Base-by-base conservation (phyloP, 2,888 invertebrate species). In the Hetaerina titia region DNA sequence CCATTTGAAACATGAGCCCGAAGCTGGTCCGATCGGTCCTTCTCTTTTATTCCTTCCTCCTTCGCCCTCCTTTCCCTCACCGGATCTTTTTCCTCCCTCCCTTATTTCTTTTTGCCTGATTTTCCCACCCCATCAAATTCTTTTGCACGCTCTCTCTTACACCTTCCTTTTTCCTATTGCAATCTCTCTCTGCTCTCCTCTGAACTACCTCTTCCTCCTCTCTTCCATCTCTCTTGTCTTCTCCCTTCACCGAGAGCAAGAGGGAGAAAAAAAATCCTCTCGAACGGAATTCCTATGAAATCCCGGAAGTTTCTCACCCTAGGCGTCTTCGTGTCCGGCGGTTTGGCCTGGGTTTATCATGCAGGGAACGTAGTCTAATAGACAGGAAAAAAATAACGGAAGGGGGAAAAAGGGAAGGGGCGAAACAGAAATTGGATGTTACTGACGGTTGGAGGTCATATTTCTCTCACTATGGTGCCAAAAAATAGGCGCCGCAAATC, bases 291-390 rank as follows among this genome's bases (percentile, higher is more conserved):
- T 81, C 81, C 81, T 69, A 81, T 31, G 81, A 31, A 81, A 81
- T 31, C 81, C 25, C 1, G 81, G 81, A 81, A 31, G 25, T 81
- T 81, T 81, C 31, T 81, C 31, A 2, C 25, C 11, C 25, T 9
- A 7, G 25, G 2, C 25, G 25, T 31, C 81, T 15, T 11, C 81
- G 6, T 31, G 7, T 31, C 81, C 81, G 25, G 22, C 1, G 25
- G 69, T 5, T 15, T 45, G 45, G 45, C 31, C 31, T 81, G 81
- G 25, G 19, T 81, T 81, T 81, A 81, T 81, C 81, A 81, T 81
- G 81, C 81, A 81, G 81, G 81, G 25, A 81, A 25, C 31, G 81
- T 31, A 81, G 81, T 81, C 81, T 81, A 81, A 81, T 81, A 81
- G 81, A 81, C 31, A 81, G n/a, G 31, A 31, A n/a, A 69, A 69